Evolutionary conservation across 2,797 vertebrate genomes (phyloP), one percentile per base, ranked within the genome.

Genomic region (Caiman crocodilus): DNA sequence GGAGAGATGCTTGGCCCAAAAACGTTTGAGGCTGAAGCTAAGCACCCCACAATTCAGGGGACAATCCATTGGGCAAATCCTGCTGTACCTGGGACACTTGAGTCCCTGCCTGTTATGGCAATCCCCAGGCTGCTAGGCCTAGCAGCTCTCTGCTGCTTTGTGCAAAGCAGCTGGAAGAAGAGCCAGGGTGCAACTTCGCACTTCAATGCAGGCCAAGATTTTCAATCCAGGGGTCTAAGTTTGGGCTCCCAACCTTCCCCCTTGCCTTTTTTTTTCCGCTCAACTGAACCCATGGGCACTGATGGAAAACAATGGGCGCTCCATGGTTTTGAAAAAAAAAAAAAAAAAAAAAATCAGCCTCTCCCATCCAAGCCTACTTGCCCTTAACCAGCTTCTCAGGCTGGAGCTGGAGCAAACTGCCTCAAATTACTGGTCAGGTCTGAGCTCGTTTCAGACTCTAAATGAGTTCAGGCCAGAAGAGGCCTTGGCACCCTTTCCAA

Each of bases 141-240:
- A 89, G 17, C 67, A 71, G 59, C 59, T 79, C 88, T 25, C 7
- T 3, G 1, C 65, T 64, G 0, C 6, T 76, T 69, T 83, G 18
- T 0, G 0, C 59, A 50, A 67, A 35, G 3, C 79, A 75, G 73
- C 56, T 0, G 0, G 8, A 32, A 23, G 2, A 55, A 25, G 23
- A 1, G 0, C 7, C 4, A 1, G 3, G 5, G 11, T 2, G 14
- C 5, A 9, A 42, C 16, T 0, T 79, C 8, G 0, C 1, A 50
- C 0, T 76, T 61, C 4, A 10, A 5, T 2, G 42, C 2, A 35
- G 56, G 5, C 0, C 1, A 4, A 0, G 0, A 20, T 0, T 1
- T 1, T 6, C 2, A 32, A 8, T 1, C 59, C 56, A 75, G 12
- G 0, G 0, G 4, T 0, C 0, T 3, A 56, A 4, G 79, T 56